These are phyloP conservation scores for Coleophora deauratella DNA, from an alignment of 2,888 invertebrate species.

Conservation along the genomic window DNA sequence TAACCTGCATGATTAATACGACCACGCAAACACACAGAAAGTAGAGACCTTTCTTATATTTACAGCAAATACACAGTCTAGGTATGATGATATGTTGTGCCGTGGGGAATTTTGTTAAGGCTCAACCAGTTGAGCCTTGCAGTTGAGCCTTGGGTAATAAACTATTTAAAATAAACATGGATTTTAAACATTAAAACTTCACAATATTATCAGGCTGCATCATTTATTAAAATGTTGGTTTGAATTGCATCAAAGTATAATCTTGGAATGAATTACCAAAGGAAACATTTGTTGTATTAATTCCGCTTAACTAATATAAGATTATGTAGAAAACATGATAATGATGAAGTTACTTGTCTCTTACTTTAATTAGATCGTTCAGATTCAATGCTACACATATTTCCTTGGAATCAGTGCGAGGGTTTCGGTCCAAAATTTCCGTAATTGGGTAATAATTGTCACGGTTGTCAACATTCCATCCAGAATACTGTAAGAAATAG, in stretches of 20 bases:
- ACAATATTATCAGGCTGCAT: slow-evolving; percentile 10
- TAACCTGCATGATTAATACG: no score
- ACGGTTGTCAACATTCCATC: slow-evolving; percentile 75
- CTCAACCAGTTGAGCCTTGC: no score
- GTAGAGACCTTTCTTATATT: no score
- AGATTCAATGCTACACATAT: slow-evolving; percentile 72
- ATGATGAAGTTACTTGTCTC: slow-evolving; percentile 59
- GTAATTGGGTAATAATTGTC: slow-evolving; percentile 75
- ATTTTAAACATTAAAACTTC: no score
- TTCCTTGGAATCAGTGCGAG: slow-evolving; percentile 68
- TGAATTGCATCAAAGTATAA: slow-evolving; percentile 53
- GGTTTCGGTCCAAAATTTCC: slow-evolving; percentile 68
- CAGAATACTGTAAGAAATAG: slow-evolving; percentile 68
- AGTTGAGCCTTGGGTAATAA: no score
- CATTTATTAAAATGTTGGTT: slow-evolving; percentile 49
- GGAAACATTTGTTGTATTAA: slow-evolving; percentile 48
- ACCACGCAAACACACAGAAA: no score
- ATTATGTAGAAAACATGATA: slow-evolving; percentile 33
- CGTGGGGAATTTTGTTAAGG: no score
- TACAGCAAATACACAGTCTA: no score
- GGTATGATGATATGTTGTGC: no score
- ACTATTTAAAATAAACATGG: no score
- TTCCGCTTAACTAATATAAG: slow-evolving; percentile 65
- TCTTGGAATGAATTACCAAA: slow-evolving; percentile 68
- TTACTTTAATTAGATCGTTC: slow-evolving; percentile 70